Evolutionary conservation across 2,797 vertebrate genomes (phyloP).

Genomic region (Manis pentadactyla): DNA sequence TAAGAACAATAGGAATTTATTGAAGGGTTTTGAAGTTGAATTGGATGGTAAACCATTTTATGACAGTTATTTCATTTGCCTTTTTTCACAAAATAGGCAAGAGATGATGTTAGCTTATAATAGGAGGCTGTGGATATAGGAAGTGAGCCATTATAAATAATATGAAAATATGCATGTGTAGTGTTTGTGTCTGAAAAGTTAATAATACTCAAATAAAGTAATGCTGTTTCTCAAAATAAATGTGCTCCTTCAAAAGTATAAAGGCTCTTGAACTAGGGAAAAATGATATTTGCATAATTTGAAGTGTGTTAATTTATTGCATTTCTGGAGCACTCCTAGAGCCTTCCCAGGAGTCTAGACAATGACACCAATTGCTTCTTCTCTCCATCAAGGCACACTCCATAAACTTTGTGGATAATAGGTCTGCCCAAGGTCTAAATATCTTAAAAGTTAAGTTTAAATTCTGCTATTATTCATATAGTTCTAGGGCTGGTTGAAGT

Average conservation of each 20-base stretch:
- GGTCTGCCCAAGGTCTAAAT: conserved; percentile 70
- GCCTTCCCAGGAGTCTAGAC: conserved; percentile 11
- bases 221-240: background rate
- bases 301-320: conserved; percentile 10
- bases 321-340: background rate
- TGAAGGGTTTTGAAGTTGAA: background rate
- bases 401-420: conserved; percentile 57
- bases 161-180: background rate
- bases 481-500: conserved; percentile 62
- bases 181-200: background rate
- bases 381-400: conserved; percentile 47
- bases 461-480: conserved; percentile 67
- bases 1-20: background rate
- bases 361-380: conserved; percentile 41
- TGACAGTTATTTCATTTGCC: background rate
- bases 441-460: conserved; percentile 56
- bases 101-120: background rate
- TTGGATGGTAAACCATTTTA: background rate
- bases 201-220: background rate
- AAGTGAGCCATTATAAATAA: background rate
- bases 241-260: background rate
- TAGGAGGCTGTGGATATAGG: background rate
- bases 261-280: background rate
- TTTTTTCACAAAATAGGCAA: background rate
- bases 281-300: conserved; percentile 49